Percentiles rank a stretch among this genome's conserved stretches.
Conservation (phyloP, 1,140 invertebrate species). For the Drosophila nikananu region DNA sequence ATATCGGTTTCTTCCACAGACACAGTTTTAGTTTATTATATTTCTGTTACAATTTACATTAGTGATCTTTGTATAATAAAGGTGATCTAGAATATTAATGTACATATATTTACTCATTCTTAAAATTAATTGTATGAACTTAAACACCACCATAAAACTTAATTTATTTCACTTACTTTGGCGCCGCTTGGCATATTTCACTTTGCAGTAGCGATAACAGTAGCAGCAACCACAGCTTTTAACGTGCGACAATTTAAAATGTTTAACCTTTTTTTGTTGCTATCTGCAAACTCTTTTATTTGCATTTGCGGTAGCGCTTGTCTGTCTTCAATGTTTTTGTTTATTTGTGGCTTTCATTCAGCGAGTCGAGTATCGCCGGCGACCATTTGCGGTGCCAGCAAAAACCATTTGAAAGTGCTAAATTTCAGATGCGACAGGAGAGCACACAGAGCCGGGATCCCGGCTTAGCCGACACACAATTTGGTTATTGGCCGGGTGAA, state of each 20-base stretch:
- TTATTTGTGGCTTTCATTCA: constrained; percentile 41
- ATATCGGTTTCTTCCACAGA: neutral
- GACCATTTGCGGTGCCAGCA: constrained; percentile 54
- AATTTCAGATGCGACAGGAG: constrained; percentile 9
- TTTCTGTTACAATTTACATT: neutral
- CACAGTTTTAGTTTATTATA: neutral
- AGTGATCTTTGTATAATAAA: neutral
- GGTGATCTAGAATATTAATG: too few species aligned
- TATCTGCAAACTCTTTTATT: constrained; percentile 46
- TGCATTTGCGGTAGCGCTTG: constrained; percentile 30
- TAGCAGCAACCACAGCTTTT: constrained; percentile 15
- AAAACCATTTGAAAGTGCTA: constrained; percentile 42
- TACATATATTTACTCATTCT: neutral
- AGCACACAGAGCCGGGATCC: constrained; percentile 13
- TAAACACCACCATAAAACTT: too few species aligned
- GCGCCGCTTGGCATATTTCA: constrained; percentile 19
- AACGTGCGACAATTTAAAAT: constrained; percentile 30
- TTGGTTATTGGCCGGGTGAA: constrained; percentile 33
- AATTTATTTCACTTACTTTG: constrained; percentile 4
- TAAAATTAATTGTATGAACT: neutral
- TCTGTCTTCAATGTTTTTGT: constrained; percentile 5
- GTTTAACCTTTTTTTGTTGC: neutral
- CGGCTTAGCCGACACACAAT: constrained; percentile 3
- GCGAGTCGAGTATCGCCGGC: constrained; percentile 26
- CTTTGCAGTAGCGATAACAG: constrained; percentile 7